Base-by-base conservation (phyloP, 2,797 vertebrate species). In the Tokudaia tokunoshimensis region DNA sequence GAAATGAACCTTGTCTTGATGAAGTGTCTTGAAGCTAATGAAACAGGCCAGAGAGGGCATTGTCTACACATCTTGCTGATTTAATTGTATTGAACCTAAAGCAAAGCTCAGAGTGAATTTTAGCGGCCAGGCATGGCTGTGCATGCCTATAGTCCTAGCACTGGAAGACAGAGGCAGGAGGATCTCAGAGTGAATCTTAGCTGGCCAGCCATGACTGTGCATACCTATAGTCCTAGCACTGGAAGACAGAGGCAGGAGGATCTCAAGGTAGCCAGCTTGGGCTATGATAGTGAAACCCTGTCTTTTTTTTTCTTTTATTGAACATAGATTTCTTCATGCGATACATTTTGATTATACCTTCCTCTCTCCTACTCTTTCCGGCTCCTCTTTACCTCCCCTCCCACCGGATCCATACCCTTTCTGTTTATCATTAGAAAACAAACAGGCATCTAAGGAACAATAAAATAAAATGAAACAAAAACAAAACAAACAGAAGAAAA, bases 1-100 rank as follows among this genome's bases (percentile, higher is more conserved):
- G 82, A 91, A 95, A 93, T 79, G 70, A 95, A 70, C 89, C 74
- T 61, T 61, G 17, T 84, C 91, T 89, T 94, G 82, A 96, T 87
- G 61, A 94, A 84, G 89, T 88, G 29, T 96, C 89, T 91, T 61
- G 55, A 74, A 92, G 80, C 59, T 41, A 78, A 70, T n/a, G 76
- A 86, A 76, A 76, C 80, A 70, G 88, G 70, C 37, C 11, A 14
- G 12, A 10, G 81, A 84, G 57, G 59, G 26, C 50, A 57, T 20
- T 47, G 61, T 89, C 29, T 92, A 70, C 13, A 65, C 63, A 79
- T 80, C 26, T 70, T 89, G 26, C 87, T 70, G 79, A 84, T 76
- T 92, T 79, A 63, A 50, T 61, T 94, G 63, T 75, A 47, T 34
- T 79, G 79, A 90, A 92, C 26, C n/a, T 55, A 83, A 72, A 67